These are phyloP conservation scores for Eupithecia subumbrata DNA, from an alignment of 2,888 invertebrate genomes.

Conservation along the genomic window DNA sequence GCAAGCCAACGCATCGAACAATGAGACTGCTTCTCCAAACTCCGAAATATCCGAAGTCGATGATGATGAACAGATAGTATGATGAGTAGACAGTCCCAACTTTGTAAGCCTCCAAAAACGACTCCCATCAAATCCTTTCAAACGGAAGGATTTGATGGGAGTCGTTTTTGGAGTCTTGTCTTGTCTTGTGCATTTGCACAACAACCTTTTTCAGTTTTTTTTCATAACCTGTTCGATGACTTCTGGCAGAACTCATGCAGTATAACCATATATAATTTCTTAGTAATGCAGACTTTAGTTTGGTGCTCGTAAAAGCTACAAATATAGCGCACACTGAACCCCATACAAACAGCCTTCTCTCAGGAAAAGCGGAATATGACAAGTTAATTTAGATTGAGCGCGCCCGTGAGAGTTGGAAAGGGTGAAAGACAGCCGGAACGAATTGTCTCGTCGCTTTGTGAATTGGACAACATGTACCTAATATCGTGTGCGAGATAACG, in stretches of 20 bases:
- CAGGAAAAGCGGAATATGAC: slow-evolving; percentile 74
- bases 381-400: slow-evolving; percentile 76
- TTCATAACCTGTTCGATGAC: background rate
- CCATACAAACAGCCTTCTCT: slow-evolving; percentile 48
- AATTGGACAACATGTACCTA: slow-evolving; percentile 55
- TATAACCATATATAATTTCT: background rate
- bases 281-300: background rate
- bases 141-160: too few relatives aligned
- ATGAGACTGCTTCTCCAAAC: background rate
- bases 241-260: background rate
- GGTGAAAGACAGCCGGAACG: slow-evolving; percentile 72
- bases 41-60: background rate
- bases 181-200: too few relatives aligned
- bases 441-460: slow-evolving; percentile 66
- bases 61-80: background rate
- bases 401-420: slow-evolving; percentile 66
- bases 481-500: background rate
- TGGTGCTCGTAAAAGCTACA: background rate
- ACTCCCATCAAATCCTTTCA: background rate
- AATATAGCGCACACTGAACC: background rate
- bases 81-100: background rate
- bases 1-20: background rate
- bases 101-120: background rate
- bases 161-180: too few relatives aligned
- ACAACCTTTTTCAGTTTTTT: too few relatives aligned